phyloP scores from a whole-genome alignment of 1,140 invertebrate genomes.

The Philopotamus ludificatus region DNA sequence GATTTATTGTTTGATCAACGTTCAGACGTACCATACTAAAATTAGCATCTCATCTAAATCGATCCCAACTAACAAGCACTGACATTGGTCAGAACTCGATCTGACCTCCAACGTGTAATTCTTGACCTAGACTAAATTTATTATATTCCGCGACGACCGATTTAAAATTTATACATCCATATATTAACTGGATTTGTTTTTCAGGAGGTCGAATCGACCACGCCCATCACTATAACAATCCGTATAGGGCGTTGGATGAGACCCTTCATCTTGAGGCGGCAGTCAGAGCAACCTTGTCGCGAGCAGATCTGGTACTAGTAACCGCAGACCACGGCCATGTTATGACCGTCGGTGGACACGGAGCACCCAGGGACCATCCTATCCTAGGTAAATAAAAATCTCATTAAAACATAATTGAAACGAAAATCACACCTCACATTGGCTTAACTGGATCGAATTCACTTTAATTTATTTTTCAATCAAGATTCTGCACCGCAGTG shows the following conservation, averaged over 20 bases:
- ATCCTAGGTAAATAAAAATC: conserved; percentile 64
- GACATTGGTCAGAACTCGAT: no score
- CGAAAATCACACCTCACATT: no score
- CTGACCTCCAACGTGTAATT: not conserved
- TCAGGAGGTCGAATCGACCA: conserved; percentile 71
- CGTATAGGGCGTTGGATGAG: conserved; percentile 67
- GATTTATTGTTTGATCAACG: no score
- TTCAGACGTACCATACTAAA: no score
- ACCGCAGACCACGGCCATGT: conserved; percentile 74
- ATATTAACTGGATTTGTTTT: conserved; percentile 29
- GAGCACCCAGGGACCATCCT: conserved; percentile 65
- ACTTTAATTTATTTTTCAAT: no score
- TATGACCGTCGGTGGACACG: conserved; percentile 67
- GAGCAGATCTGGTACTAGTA: conserved; percentile 65
- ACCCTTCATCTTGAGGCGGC: conserved; percentile 67
- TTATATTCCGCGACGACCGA: no score
- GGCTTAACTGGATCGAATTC: no score
- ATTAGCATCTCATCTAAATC: no score
- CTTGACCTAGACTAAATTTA: not conserved
- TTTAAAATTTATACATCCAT: not conserved
- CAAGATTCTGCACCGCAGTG: no score
- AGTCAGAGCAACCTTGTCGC: conserved; percentile 60
- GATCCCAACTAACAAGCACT: no score
- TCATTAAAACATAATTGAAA: no score
- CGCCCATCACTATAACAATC: conserved; percentile 72